A percentile compares a stretch with the other conserved stretches of the same genome.
Conservation (phyloP, 64 coral and sea anemone species). For the Stichodactyla mertensii region DNA sequence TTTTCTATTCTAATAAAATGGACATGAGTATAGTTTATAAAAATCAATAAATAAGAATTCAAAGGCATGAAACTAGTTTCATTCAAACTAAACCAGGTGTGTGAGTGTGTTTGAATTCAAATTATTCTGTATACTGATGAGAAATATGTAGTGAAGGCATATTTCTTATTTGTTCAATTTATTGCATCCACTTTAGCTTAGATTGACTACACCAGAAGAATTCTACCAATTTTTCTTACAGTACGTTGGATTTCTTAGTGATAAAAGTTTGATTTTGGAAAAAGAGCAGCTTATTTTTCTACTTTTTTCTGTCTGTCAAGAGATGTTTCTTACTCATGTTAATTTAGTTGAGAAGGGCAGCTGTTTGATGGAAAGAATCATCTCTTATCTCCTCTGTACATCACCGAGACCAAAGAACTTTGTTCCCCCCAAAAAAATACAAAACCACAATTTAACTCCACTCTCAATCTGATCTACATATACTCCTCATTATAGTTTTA, state of each 20-base stretch:
- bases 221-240: background rate
- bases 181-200: background rate
- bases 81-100: conserved; percentile 10
- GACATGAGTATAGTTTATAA: background rate
- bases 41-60: background rate
- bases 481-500: background rate
- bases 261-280: background rate
- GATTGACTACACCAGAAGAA: background rate
- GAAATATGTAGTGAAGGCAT: conserved; percentile 8
- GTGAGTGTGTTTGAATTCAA: conserved; percentile 1
- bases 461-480: background rate
- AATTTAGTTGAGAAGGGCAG: conserved; percentile 14
- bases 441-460: conserved; percentile 4
- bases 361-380: conserved; percentile 4
- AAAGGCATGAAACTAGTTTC: background rate
- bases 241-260: background rate
- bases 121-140: conserved; percentile 12
- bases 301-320: background rate
- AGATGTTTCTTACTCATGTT: background rate
- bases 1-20: background rate
- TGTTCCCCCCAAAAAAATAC: conserved; percentile 1
- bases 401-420: conserved; percentile 17
- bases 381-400: background rate
- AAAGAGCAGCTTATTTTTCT: conserved; percentile 16
- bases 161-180: conserved; percentile 18